Percentiles rank a stretch among this genome's conserved stretches.
Evolutionary conservation across 2,888 invertebrate genomes (phyloP).

Genomic region (Hartigia nigra): DNA sequence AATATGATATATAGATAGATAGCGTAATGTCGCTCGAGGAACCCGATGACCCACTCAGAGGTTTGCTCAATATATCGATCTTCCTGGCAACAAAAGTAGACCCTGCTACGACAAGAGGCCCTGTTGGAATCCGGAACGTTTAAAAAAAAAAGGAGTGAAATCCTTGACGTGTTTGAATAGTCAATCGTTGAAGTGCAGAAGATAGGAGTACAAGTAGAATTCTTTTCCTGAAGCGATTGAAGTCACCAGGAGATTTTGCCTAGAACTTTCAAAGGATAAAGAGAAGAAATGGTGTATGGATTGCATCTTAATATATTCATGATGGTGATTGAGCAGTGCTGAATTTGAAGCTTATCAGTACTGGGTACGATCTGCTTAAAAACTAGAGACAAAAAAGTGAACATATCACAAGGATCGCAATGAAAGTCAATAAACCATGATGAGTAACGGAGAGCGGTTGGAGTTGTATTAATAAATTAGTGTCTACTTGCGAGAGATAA

Average conservation of each 20-base stretch:
- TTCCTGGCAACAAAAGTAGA: conserved; percentile 37
- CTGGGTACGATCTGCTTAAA: not conserved
- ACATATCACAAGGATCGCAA: conserved; percentile 43
- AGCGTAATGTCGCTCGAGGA: not conserved
- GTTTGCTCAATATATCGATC: conserved; percentile 59
- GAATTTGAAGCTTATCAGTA: not conserved
- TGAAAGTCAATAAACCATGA: conserved; percentile 61
- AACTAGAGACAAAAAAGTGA: conserved; percentile 14
- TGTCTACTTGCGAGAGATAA: conserved; percentile 49
- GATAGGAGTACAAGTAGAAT: not conserved
- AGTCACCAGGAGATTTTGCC: not conserved
- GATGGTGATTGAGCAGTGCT: not conserved
- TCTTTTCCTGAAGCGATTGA: not conserved
- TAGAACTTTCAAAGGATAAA: not conserved
- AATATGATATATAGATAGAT: not conserved
- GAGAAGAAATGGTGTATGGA: not conserved
- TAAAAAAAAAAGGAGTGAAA: not conserved
- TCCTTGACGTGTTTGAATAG: not conserved
- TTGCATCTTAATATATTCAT: not conserved
- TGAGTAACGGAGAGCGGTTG: conserved; percentile 51
- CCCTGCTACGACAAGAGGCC: not conserved
- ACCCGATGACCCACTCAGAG: conserved; percentile 42
- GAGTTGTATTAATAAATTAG: conserved; percentile 61
- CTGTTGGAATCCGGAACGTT: not conserved
- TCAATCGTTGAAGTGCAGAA: not conserved